Evolutionary conservation across 2,888 invertebrate genomes (phyloP), one percentile per base, ranked within the genome.

Genomic region (Melikaiella ostensackeni): DNA sequence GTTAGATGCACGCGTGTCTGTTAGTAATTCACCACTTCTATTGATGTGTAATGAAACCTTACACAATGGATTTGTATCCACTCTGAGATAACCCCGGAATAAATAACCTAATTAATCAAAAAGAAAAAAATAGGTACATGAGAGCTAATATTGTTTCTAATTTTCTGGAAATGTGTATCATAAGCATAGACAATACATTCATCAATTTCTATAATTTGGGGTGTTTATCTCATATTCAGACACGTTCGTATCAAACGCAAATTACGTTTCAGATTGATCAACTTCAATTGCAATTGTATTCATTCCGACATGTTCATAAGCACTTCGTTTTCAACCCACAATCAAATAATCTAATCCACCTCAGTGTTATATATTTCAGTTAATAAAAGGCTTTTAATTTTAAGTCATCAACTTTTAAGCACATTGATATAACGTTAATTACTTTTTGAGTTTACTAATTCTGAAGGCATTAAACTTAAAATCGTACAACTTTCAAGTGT

Each of bases 1-100:
- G 63, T 63, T 63, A 21, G 19, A 13, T 63, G 63, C 38, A 35
- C 38, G n/a, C 35, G 63, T n/a, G 63, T n/a, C 21, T 63, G 63
- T 63, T 35, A 21, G 35, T 63, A 35, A 38, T 13, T 33, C 63
- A 21, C 35, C 11, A n/a, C 11, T 63, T 63, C n/a, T 19, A n/a
- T 35, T 63, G n/a, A 33, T 33, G n/a, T 63, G 21, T 11, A 63
- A 33, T 35, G 35, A 38, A 63, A 63, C 33, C n/a, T 59, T 16
- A 59, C 27, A 59, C 59, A 27, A 27, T 1, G 27, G 27, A 27
- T 27, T 27, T 59, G 27, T 11, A 59, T 16, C 16, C 16, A 27
- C 27, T 59, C 24, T 59, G 13, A 59, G 6, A 59, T 59, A 16
- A 16, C 16, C 13, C 21, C 2, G 24, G 2, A 6, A 16, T 16